Evolutionary conservation across 1,140 invertebrate genomes (phyloP), one percentile per base, ranked within the genome.

Genomic region (Mya arenaria): DNA sequence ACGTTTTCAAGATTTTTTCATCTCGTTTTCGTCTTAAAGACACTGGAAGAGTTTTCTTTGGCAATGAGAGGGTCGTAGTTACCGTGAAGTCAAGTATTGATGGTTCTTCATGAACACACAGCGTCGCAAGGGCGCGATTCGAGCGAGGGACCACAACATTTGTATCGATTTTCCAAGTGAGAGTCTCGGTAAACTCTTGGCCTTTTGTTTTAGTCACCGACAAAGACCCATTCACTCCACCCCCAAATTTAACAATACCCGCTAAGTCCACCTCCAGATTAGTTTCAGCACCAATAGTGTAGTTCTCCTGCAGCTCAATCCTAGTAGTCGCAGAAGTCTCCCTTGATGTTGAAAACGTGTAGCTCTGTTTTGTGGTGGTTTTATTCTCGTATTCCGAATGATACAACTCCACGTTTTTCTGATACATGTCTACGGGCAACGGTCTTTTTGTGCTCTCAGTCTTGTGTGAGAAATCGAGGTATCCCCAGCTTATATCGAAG

Each of bases 271-370:
- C 25, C 41, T 75, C 71, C 19, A 83, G 30, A 23, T 83, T 83
- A 30, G 72, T 83, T 28, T 60, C 8, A 15, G 72, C 81, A 37
- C 72, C 81, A 19, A 83, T 6, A 48, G 72, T 83, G 34, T 83
- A 83, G 48, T 77, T 83, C 37, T 83, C 81, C 56, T 83, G 81
- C 30, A 83, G 32, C 68, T 83, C 81, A 32, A 83, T 30, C 17
- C 25, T 72, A 1, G 73, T 65, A 19, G 72, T 48, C 4, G 71
- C 52, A 25, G 52, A 34, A 15, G 81, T 83, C 34, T 83, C 60
- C 3, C 81, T 41, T 25, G 44, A 30, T 1, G 81, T 63, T 0
- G 52, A 36, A 63, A 83, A 83, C 4, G 60, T 83, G 58, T 83
- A 83, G 28, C 23, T 58, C 56, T 83, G 81, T 19, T 10, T 25